These are phyloP conservation scores for Stenodera caucasica DNA, from an alignment of 2,888 invertebrate genomes.

Conservation along the genomic window DNA sequence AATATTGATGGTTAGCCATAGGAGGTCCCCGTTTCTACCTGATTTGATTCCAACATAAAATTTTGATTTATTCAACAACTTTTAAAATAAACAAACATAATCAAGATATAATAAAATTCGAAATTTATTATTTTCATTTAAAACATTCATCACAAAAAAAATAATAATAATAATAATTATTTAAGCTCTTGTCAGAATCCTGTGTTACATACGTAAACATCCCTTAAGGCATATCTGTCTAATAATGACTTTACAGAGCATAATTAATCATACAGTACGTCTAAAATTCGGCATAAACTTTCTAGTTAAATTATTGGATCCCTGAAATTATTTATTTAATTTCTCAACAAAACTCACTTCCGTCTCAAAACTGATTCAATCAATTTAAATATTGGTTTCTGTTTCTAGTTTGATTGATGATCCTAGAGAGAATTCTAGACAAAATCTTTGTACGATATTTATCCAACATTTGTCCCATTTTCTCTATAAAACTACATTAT, in stretches of 20 bases:
- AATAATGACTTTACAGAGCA: conserved; percentile 19
- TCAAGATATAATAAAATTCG: too few relatives aligned
- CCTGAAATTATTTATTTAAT: conserved; percentile 15
- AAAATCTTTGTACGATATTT: conserved; percentile 7
- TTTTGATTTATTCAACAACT: conserved; percentile 10
- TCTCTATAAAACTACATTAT: not conserved
- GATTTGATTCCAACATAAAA: conserved; percentile 11
- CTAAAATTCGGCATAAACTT: conserved; percentile 3
- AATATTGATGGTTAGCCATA: conserved; percentile 33
- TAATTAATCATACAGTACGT: conserved; percentile 18
- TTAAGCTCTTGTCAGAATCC: conserved; percentile 8
- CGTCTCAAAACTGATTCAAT: conserved; percentile 6
- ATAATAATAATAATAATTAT: too few relatives aligned
- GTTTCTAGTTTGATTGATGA: conserved; percentile 7
- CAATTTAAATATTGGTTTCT: conserved; percentile 7
- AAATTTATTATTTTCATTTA: too few relatives aligned
- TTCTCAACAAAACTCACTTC: not conserved
- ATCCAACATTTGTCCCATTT: not conserved
- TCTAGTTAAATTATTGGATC: conserved; percentile 5
- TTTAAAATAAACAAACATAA: not conserved
- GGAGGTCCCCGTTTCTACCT: conserved; percentile 16
- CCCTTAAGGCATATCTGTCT: conserved; percentile 6
- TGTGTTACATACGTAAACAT: conserved; percentile 14
- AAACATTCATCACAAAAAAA: too few relatives aligned
- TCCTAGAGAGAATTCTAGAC: not conserved